Evolutionary conservation across 2,888 invertebrate species (phyloP), one percentile per base, ranked within the genome.

Genomic region (Andrena hattorfiana): DNA sequence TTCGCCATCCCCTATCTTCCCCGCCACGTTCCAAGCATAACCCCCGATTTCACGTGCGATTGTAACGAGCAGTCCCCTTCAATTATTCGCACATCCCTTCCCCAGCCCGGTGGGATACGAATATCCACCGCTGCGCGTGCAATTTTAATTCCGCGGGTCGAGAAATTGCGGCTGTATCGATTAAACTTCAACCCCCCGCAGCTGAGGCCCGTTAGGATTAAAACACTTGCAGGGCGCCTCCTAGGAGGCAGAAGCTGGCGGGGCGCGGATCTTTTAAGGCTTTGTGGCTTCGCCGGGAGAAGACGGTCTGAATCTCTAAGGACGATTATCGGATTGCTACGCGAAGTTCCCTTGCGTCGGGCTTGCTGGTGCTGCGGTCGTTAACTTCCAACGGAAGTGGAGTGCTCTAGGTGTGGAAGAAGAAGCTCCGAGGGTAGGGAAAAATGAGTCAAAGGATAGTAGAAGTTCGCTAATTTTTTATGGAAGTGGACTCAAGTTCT

Each of bases 101-200:
- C 32, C 6, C 8, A 23, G 1, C 0, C 42, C 59, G 13, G 23
- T 0, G 42, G 23, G 42, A 32, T 13, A 51, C 56, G 30, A 32
- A 62, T 42, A 62, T 42, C 16, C 20, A 32, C 42, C 23, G 62
- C 48, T 35, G 60, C 69, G 64, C 71, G 75, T 76, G 67, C 73
- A 85, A 60, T 78, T 86, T 86, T 86, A 81, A 85, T 78, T 81
- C 51, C 54, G 7, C 35, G 16, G 30, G 30, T 59, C 26, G 74
- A 56, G 77, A 68, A 85, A 85, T 80, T 77, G 83, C 70, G 32
- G 73, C 32, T 49, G 16, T 81, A 81, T 85, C 81, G 85, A 86
- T 84, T 86, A 81, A 85, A 79, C 73, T 67, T 69, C 62, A 66
- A 35, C 51, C 32, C 32, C 51, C 7, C 10, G 56, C 62, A 54